Evolutionary conservation across 2,113 vertebrate species (phyloP), one percentile per base, ranked within the genome.

Genomic region (Plecturocebus donacophilus): DNA sequence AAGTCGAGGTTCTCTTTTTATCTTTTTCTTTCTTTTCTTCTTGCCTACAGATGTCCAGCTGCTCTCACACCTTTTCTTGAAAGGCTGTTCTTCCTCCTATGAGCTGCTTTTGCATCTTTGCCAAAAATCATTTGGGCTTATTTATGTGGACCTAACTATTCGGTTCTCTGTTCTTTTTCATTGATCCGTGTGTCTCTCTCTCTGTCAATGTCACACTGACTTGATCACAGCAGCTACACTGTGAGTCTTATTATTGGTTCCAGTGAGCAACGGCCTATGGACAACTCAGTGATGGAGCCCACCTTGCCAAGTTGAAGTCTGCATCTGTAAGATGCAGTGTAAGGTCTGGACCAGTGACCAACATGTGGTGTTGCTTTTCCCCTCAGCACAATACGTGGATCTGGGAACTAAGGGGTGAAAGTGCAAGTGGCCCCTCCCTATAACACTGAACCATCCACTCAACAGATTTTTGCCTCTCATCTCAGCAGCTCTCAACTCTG

Each of bases 281-380:
- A 73, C 61, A 49, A 92, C 49, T 38, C n/a, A 2, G 16, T 19
- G 32, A 17, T 19, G 66, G 30, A 10, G 19, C 61, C 11, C 0
- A 6, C n/a, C 80, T 71, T 47, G 42, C 27, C 58, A 23, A 1
- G 5, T 2, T 16, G 20, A 52, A 42, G 42, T 6, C 13, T 52
- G 71, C 32, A 8, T 2, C 6, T 61, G 0, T 35, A 25, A n/a
- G 42, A 52, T 35, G 42, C 9, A 2, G 20, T n/a, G 13, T 16
- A 6, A 21, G 25, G 20, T 54, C 14, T 13, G n/a, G 64, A 21
- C 11, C 80, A 52, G 17, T 1, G 23, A 32, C 17, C 27, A 2
- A 4, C 1, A 6, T 0, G 6, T 49, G 40, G 10, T 21, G 25
- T 25, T 40, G 35, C 10, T 49, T 21, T 58, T 77, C 8, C 1